Evolutionary conservation across 2,797 vertebrate genomes (phyloP).

Genomic region (Myotis findleyi): DNA sequence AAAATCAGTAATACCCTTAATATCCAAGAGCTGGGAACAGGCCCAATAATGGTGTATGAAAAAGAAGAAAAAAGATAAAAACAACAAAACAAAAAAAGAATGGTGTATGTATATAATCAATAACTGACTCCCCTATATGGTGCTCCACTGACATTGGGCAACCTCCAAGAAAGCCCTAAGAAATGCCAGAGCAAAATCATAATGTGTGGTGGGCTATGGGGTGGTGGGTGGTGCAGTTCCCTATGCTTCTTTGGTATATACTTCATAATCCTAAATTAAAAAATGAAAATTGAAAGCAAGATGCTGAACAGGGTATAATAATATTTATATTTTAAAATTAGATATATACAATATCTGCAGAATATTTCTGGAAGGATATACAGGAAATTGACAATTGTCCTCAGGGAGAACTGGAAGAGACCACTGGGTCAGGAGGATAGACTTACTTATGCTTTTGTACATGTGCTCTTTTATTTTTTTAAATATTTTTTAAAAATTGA

Average conservation of each 20-base stretch:
- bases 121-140: neutral
- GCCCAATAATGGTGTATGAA: neutral
- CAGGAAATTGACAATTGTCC: slow-evolving; percentile 21
- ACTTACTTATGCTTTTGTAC: slow-evolving; percentile 20
- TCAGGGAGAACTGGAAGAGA: neutral
- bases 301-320: slow-evolving; percentile 12
- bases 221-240: neutral
- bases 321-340: slow-evolving; percentile 2
- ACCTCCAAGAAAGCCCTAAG: neutral
- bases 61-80: neutral
- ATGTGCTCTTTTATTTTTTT: neutral
- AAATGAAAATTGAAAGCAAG: slow-evolving; percentile 47
- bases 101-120: neutral
- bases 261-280: slow-evolving; percentile 46
- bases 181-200: neutral
- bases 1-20: neutral
- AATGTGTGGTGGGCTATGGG: neutral
- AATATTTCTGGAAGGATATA: slow-evolving; percentile 38
- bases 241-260: slow-evolving; percentile 7
- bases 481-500: neutral
- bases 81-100: neutral
- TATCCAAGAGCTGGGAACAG: neutral
- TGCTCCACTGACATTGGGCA: neutral
- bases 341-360: neutral
- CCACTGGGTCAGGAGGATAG: slow-evolving; percentile 1